Evolutionary conservation across 2,113 vertebrate species (phyloP), one percentile per base, ranked within the genome.

Genomic region (Micromys minutus): DNA sequence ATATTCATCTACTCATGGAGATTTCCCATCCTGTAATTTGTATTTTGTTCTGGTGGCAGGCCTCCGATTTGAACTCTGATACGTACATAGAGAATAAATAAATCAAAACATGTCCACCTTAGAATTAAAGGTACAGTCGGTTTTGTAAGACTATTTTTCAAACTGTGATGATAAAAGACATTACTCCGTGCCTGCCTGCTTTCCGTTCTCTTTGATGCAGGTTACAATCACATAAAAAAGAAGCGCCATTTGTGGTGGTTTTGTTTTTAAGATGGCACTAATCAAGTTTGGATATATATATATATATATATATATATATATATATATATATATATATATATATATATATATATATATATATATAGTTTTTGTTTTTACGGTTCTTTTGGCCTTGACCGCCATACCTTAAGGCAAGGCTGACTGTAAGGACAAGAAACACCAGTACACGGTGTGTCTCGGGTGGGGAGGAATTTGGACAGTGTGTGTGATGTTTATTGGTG

Each of bases 401-500:
- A n/a, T 63, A 39, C 72, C 24, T 61, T 45, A 31, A 87, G 63
- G 45, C 77, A 67, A 87, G 19, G 67, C 63, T 96, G 72, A 55
- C 81, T 45, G 5, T 65, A 45, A 90, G 71, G 34, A 69, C 89
- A 90, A 94, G 72, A 94, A 89, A 80, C 80, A 91, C 81, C 50
- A 72, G 65, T 77, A 72, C 87, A 95, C 77, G 52, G 45, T 96
- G 89, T 94, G 77, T 81, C 96, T 96, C 65, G 2, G 94, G 94
- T 95, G 89, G 97, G 94, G 94, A 98, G 96, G 93, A 93, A 84
- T 80, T 21, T 13, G 39, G 95, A 94, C 94, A 97, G 95, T 96
- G 95, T 94, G 95, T 89, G n/a, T 97, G 83, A 67, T 97, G 76
- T 84, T 97, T 77, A 97, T 77, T 94, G 97, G 95, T 93, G 95